phyloP scores from a whole-genome alignment of 1,140 invertebrate species.

The Schlechtendalia chinensis region DNA sequence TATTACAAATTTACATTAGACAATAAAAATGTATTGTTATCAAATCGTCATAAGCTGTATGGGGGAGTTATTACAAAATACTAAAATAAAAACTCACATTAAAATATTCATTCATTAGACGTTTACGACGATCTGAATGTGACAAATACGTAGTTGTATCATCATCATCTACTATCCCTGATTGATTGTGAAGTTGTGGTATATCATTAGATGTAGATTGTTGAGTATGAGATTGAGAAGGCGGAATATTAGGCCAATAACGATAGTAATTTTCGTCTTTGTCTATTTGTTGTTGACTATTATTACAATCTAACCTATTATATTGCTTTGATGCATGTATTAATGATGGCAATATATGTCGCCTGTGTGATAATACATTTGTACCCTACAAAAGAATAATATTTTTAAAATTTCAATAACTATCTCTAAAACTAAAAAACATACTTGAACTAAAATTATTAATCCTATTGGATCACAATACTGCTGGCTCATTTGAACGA shows the following conservation, averaged over 20 bases:
- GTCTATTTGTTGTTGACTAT: not conserved
- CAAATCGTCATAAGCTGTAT: not conserved
- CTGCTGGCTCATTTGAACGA: conserved; percentile 68
- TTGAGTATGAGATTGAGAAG: not conserved
- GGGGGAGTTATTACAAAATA: not conserved
- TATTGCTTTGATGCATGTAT: no score
- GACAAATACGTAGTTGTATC: conserved; percentile 15
- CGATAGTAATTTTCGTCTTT: conserved; percentile 9
- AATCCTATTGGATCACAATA: conserved; percentile 79
- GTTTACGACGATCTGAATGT: conserved; percentile 18
- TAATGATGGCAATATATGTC: not conserved
- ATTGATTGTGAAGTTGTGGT: not conserved
- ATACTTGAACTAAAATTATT: conserved; percentile 80
- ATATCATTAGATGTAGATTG: conserved; percentile 6
- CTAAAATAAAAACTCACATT: conserved; percentile 23
- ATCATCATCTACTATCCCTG: not conserved
- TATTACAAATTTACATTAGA: no score
- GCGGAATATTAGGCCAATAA: conserved; percentile 22
- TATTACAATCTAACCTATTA: no score
- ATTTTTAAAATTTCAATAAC: no score
- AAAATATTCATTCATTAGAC: not conserved
- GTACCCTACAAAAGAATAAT: conserved; percentile 25
- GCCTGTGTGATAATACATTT: conserved; percentile 26
- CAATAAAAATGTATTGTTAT: no score
- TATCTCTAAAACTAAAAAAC: conserved; percentile 48